These are phyloP conservation scores for Pheosia tremula DNA, from an alignment of 2,888 invertebrate genomes.

Conservation along the genomic window DNA sequence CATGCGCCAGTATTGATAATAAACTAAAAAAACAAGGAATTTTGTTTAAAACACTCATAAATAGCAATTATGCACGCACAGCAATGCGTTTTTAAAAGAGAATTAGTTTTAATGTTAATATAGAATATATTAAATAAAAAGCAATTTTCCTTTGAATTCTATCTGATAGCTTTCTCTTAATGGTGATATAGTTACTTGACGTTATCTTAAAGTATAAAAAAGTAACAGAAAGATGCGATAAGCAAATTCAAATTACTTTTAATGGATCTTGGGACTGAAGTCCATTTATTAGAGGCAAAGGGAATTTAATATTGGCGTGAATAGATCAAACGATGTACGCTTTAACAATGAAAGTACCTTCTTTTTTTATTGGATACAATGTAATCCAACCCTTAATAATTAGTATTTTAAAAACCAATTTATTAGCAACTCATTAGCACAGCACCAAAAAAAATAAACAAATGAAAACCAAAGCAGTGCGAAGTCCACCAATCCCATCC, in stretches of 20 bases:
- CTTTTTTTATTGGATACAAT: no score
- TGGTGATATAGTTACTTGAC: background rate
- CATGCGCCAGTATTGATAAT: background rate
- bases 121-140: background rate
- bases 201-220: background rate
- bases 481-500: no score
- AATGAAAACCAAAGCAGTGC: no score
- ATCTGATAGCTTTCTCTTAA: background rate
- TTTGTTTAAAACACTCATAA: no score
- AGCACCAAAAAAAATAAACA: no score
- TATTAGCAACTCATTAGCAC: no score
- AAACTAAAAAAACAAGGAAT: background rate
- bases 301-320: background rate
- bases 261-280: background rate
- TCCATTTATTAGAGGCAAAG: background rate
- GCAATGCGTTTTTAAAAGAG: no score
- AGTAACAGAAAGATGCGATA: background rate
- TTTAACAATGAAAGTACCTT: no score
- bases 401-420: no score
- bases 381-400: no score
- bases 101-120: no score
- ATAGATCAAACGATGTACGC: background rate
- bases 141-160: background rate
- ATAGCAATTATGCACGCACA: no score
- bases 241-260: conserved; percentile 2